These are phyloP conservation scores for Triplophysa yarkandensis DNA, from an alignment of 2,797 vertebrate species.

Conservation along the genomic window DNA sequence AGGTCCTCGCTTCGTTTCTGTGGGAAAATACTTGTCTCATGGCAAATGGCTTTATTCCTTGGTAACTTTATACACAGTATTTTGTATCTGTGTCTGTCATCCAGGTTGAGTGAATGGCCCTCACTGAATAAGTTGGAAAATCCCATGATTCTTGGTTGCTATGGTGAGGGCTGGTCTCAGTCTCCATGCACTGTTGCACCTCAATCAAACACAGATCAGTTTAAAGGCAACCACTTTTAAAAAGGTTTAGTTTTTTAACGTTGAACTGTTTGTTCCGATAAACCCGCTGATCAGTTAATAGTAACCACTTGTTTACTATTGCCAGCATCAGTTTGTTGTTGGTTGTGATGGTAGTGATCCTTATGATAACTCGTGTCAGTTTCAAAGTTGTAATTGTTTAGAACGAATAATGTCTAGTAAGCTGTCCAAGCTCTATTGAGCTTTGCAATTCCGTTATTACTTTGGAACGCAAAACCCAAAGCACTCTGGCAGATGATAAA, in stretches of 20 bases:
- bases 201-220: conserved; percentile 27
- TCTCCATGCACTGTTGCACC: conserved; percentile 14
- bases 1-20: conserved; percentile 40
- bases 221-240: conserved; percentile 13
- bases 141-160: conserved; percentile 41
- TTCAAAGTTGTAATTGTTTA: conserved; percentile 71
- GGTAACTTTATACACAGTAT: conserved; percentile 44
- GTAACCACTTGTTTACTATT: neutral
- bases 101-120: conserved; percentile 24
- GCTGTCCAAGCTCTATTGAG: conserved; percentile 66
- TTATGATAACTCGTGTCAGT: neutral
- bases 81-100: conserved; percentile 39
- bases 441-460: neutral
- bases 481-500: conserved; percentile 65
- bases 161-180: conserved; percentile 8
- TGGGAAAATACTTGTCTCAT: conserved; percentile 53
- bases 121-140: conserved; percentile 30
- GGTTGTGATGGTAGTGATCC: neutral
- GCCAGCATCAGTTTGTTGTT: neutral
- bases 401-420: conserved; percentile 33
- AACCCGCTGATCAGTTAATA: conserved; percentile 7
- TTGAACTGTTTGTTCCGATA: neutral
- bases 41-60: conserved; percentile 33
- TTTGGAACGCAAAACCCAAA: conserved; percentile 62
- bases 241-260: neutral